Percentiles rank a stretch among this genome's conserved stretches.
These are phyloP conservation scores for Pomacea canaliculata DNA, from an alignment of 2,888 invertebrate species.

Conservation along the genomic window DNA sequence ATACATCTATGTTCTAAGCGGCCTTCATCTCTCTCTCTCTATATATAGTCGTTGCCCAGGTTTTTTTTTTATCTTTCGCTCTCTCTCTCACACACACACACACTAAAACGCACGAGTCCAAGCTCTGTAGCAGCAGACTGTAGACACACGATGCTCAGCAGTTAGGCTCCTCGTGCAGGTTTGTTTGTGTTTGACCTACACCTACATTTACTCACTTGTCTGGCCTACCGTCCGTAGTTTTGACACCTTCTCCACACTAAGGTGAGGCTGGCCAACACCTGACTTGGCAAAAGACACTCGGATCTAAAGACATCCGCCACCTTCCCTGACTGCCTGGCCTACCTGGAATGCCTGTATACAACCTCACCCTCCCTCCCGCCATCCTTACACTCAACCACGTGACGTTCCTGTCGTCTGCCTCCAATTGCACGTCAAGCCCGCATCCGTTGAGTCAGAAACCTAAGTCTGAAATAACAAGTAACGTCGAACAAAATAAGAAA, in stretches of 20 bases:
- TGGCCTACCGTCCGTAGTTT: background rate
- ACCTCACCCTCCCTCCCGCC: background rate
- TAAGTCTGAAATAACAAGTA: too few relatives aligned
- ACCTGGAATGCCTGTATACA: constrained; percentile 9
- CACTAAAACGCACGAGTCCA: background rate
- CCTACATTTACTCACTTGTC: background rate
- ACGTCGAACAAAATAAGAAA: too few relatives aligned
- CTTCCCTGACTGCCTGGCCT: too few relatives aligned
- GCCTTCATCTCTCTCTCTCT: background rate
- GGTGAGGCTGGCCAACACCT: background rate
- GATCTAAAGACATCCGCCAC: constrained; percentile 7
- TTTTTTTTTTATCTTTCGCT: background rate
- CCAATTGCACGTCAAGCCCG: too few relatives aligned
- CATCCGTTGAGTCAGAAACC: too few relatives aligned
- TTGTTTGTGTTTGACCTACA: background rate
- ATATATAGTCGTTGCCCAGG: background rate
- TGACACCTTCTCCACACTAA: background rate
- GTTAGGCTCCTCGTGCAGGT: background rate
- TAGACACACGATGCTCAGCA: too few relatives aligned
- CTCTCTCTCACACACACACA: background rate
- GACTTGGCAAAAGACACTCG: constrained; percentile 9
- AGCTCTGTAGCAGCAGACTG: too few relatives aligned
- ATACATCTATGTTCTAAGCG: background rate
- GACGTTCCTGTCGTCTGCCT: too few relatives aligned
- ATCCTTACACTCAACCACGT: too few relatives aligned